Evolutionary conservation across 2,797 vertebrate species (phyloP).

Genomic region (Eleutherodactylus coqui): DNA sequence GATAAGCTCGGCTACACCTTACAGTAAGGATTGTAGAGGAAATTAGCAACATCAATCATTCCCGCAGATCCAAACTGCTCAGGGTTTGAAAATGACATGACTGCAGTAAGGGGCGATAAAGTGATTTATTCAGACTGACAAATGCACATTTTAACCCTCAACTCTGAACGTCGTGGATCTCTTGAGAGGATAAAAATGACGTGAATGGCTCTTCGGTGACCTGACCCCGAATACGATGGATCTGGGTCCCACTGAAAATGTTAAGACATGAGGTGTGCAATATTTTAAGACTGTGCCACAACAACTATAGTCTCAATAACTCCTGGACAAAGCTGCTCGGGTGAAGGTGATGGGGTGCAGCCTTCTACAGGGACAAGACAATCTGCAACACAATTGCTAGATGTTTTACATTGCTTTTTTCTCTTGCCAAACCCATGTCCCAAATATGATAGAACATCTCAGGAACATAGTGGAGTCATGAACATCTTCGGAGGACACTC

Average conservation of each 20-base stretch:
- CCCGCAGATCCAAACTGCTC: slow-evolving; percentile 24
- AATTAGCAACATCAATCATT: slow-evolving; percentile 45
- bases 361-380: background rate
- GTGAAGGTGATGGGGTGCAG: background rate
- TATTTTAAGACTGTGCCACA: background rate
- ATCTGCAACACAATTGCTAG: background rate
- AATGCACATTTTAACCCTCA: slow-evolving; percentile 35
- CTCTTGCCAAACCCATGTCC: background rate
- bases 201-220: slow-evolving; percentile 11
- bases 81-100: slow-evolving; percentile 31
- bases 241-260: background rate
- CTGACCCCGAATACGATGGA: background rate
- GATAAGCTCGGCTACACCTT: slow-evolving; percentile 28
- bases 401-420: background rate
- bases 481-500: no score
- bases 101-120: slow-evolving; percentile 31
- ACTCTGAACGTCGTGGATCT: slow-evolving; percentile 12
- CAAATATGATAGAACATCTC: background rate
- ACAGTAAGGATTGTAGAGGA: slow-evolving; percentile 23
- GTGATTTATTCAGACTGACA: slow-evolving; percentile 47
- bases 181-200: slow-evolving; percentile 23
- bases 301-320: background rate
- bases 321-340: no score
- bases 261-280: background rate
- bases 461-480: background rate